Conservation (phyloP, 2,888 invertebrate genomes). For the Eupithecia dodoneata region DNA sequence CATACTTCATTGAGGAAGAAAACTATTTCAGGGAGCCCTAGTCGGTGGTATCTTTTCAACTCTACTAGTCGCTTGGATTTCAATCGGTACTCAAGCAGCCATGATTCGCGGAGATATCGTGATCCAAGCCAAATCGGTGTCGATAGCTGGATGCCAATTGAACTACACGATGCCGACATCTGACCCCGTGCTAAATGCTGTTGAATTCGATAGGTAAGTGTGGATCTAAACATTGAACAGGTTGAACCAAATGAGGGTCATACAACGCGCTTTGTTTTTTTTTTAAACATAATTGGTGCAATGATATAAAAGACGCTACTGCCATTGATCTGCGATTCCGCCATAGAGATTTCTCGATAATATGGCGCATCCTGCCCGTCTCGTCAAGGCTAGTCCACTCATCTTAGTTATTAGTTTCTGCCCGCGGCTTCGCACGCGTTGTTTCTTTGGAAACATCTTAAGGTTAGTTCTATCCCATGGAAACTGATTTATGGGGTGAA, state of each 20-base stretch:
- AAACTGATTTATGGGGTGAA: too few relatives aligned
- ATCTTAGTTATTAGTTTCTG: too few relatives aligned
- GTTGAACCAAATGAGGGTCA: not conserved
- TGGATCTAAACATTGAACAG: not conserved
- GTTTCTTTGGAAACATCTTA: too few relatives aligned
- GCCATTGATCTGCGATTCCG: not conserved
- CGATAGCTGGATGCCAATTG: slow-evolving; percentile 80
- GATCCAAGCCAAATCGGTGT: slow-evolving; percentile 85
- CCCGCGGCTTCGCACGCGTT: too few relatives aligned
- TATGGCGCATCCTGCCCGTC: not conserved
- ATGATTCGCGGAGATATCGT: slow-evolving; percentile 86
- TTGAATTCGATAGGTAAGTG: slow-evolving; percentile 69
- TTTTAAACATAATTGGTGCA: not conserved
- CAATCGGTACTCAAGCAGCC: slow-evolving; percentile 87
- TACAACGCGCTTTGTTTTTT: not conserved
- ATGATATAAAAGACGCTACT: not conserved
- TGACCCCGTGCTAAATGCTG: slow-evolving; percentile 36
- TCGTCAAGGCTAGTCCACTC: not conserved
- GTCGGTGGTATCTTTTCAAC: slow-evolving; percentile 86
- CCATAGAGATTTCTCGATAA: not conserved
- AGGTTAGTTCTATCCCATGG: too few relatives aligned
- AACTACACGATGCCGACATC: slow-evolving; percentile 58
- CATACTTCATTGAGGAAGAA: not conserved
- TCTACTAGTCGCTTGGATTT: slow-evolving; percentile 87
- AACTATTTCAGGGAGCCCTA: slow-evolving; percentile 84